Evolutionary conservation across 2,113 vertebrate species (phyloP), one percentile per base, ranked within the genome.

Genomic region (Anthoscopus minutus): DNA sequence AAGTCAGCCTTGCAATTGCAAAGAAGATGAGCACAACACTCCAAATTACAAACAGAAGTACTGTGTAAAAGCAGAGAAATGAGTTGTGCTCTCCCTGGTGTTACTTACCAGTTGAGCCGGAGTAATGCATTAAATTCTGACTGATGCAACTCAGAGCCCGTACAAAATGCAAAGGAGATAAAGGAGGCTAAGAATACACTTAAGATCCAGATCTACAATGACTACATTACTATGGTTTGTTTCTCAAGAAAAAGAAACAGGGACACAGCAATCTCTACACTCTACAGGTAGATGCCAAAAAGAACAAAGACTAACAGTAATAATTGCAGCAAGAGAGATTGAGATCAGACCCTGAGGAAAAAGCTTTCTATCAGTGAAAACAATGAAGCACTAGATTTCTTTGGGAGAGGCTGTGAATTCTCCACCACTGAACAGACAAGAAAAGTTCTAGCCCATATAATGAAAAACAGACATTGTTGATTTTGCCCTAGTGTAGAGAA

Each of bases 241-340:
- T 80, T 86, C 74, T 86, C 48, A 80, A 60, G 54, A 37, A 53
- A 81, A 87, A 51, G 33, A 60, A 88, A 44, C 6, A 44, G 28
- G 47, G 27, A 85, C 35, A 67, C 3, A 21, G 47, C 23, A 45
- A 64, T 33, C 69, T 86, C 77, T 30, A 40, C 10, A 27, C 24
- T 71, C 15, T 90, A 48, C 18, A 66, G 0, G 0, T 1, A 65
- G 31, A 67, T 42, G 62, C 11, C 2, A 3, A 77, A 81, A 45
- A 61, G 81, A 95, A 66, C 15, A 74, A 61, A 73, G n/a, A 80
- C 11, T 56, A 88, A 58, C 2, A 48, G 12, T 64, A 35, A 84
- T 40, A 91, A 84, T 7, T 67, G 28, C 25, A 57, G 35, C 4
- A 5, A 74, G 56, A 78, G 30, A 74, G 40, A 81, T 66, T 88